These are phyloP conservation scores for Pachyramphus minor DNA, from an alignment of 2,113 vertebrate species.

Conservation along the genomic window DNA sequence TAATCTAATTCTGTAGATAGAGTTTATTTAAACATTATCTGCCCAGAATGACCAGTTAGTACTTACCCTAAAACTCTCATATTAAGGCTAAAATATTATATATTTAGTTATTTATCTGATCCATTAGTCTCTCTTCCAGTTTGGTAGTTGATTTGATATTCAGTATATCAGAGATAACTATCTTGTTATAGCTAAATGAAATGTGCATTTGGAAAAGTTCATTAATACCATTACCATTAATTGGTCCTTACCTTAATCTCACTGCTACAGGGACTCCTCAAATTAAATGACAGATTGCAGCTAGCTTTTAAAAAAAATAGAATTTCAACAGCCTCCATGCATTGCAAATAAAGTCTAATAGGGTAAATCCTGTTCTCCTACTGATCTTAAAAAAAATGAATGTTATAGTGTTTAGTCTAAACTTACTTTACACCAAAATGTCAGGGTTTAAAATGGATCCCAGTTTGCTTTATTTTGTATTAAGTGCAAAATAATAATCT, in stretches of 20 bases:
- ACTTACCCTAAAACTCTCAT: neutral
- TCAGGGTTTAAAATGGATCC: neutral
- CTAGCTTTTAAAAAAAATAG: neutral
- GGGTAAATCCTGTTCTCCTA: neutral
- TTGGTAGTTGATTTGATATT: constrained; percentile 5
- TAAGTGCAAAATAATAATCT: neutral
- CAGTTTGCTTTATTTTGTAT: neutral
- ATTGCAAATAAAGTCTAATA: neutral
- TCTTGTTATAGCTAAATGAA: constrained; percentile 21
- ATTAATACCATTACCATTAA: constrained; percentile 53
- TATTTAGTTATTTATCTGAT: neutral
- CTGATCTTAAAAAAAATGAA: neutral
- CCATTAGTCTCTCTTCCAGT: neutral
- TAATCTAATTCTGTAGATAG: neutral
- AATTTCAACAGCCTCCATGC: neutral
- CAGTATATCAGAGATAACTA: constrained; percentile 6
- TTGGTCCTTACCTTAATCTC: constrained; percentile 36
- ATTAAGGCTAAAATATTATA: neutral
- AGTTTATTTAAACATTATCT: neutral
- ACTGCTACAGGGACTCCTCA: neutral
- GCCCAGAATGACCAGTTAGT: neutral
- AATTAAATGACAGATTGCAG: constrained; percentile 1
- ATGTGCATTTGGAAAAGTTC: constrained; percentile 27
- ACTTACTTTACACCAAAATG: neutral
- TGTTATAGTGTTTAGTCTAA: neutral